Evolutionary conservation across 64 coral and sea anemone species (phyloP).

Genomic region (Pocillopora damicornis): DNA sequence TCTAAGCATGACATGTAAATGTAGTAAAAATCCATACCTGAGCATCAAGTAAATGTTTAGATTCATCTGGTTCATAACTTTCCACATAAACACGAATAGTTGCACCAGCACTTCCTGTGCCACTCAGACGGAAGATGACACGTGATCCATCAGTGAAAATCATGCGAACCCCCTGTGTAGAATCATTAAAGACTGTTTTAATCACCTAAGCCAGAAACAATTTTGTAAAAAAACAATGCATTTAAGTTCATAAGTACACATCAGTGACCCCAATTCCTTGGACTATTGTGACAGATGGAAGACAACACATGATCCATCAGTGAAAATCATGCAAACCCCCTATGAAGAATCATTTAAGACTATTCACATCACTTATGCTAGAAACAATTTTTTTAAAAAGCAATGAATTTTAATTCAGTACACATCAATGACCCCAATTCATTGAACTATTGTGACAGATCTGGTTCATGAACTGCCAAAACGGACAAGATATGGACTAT

Average conservation of each 20-base stretch:
- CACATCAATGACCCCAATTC: too few relatives aligned
- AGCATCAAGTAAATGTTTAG: slow-evolving; percentile 77
- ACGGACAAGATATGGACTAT: too few relatives aligned
- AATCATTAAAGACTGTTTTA: not conserved
- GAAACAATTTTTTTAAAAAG: too few relatives aligned
- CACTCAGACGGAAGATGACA: slow-evolving; percentile 86
- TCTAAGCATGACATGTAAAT: too few relatives aligned
- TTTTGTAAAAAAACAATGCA: too few relatives aligned
- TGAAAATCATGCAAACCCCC: slow-evolving; percentile 84
- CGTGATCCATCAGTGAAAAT: slow-evolving; percentile 90
- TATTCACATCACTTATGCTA: not conserved
- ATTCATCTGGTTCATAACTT: slow-evolving; percentile 83
- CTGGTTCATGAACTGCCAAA: too few relatives aligned
- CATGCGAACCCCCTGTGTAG: slow-evolving; percentile 67
- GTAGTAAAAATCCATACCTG: slow-evolving; percentile 53
- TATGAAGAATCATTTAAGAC: not conserved
- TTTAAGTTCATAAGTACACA: too few relatives aligned
- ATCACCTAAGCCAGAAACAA: not conserved
- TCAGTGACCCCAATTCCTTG: too few relatives aligned
- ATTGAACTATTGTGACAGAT: too few relatives aligned
- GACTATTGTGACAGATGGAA: slow-evolving; percentile 44
- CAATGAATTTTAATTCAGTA: too few relatives aligned
- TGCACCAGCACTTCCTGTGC: slow-evolving; percentile 91
- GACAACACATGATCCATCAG: slow-evolving; percentile 78
- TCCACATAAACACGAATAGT: slow-evolving; percentile 92